phyloP scores from a whole-genome alignment of 2,113 vertebrate genomes.

The Seriola aureovittata region DNA sequence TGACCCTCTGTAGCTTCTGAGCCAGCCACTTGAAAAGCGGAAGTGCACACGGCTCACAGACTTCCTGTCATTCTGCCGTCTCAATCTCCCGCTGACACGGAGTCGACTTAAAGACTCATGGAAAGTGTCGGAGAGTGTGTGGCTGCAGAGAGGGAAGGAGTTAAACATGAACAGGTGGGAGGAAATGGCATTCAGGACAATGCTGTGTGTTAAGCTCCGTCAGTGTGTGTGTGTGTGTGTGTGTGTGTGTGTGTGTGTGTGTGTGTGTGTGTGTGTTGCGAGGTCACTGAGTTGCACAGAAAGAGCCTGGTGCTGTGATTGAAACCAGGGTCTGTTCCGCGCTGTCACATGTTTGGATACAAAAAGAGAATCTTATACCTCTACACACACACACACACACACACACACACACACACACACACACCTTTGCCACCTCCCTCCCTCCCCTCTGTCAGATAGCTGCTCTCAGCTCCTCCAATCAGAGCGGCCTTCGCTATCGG shows the following conservation, averaged over 20 bases:
- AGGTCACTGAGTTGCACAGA: conserved; percentile 72
- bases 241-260: conserved; percentile 49
- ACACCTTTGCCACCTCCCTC: conserved; percentile 32
- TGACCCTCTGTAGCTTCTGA: conserved; percentile 43
- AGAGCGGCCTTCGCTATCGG: conserved; percentile 65
- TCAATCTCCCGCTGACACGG: conserved; percentile 65
- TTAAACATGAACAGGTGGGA: conserved; percentile 80
- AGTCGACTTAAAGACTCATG: conserved; percentile 39
- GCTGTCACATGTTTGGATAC: conserved; percentile 83
- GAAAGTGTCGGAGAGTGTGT: background rate
- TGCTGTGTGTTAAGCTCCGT: conserved; percentile 54
- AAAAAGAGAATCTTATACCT: conserved; percentile 79
- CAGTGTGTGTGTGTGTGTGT: conserved; percentile 30
- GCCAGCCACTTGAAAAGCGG: conserved; percentile 61
- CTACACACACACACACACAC: conserved; percentile 9
- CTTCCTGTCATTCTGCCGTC: conserved; percentile 64
- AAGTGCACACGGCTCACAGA: conserved; percentile 22
- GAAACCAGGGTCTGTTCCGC: conserved; percentile 85
- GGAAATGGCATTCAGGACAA: conserved; percentile 74
- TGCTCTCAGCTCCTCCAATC: conserved; percentile 64
- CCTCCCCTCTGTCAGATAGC: conserved; percentile 63
- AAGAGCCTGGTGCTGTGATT: conserved; percentile 84
- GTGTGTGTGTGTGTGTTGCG: conserved; percentile 43
- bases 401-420: conserved; percentile 33
- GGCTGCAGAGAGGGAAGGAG: conserved; percentile 12